Evolutionary conservation across 2,113 vertebrate species (phyloP).

Genomic region (Gorsachius goisagi): DNA sequence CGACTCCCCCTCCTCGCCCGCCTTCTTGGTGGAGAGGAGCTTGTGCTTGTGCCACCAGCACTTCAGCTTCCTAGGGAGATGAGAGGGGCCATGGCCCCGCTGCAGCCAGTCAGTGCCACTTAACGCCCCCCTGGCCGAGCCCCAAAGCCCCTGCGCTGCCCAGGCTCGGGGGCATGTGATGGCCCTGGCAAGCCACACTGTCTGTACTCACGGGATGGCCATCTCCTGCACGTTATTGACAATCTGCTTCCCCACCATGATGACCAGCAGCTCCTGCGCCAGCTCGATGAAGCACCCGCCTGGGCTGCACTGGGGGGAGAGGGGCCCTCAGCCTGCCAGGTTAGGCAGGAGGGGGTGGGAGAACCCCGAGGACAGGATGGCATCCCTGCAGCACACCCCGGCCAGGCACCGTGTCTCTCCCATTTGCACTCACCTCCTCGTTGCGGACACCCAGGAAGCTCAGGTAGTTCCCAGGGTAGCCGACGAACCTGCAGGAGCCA

Average conservation of each 20-base stretch:
- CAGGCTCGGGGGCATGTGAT: too few relatives aligned
- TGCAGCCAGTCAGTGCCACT: fast-evolving
- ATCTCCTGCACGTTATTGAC: slow-evolving; percentile 80
- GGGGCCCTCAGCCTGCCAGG: background rate
- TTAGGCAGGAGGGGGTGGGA: fast-evolving
- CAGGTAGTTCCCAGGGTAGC: slow-evolving; percentile 44
- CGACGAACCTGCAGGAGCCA: background rate
- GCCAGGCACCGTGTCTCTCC: fast-evolving
- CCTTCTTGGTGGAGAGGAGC: background rate
- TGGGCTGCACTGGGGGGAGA: slow-evolving; percentile 61
- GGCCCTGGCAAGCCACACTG: fast-evolving
- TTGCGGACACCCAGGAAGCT: slow-evolving; percentile 46
- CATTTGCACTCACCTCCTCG: background rate
- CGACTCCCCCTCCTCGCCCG: fast-evolving
- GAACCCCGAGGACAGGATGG: fast-evolving
- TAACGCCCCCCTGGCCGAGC: fast-evolving
- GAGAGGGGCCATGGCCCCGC: fast-evolving
- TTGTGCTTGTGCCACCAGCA: slow-evolving; percentile 71
- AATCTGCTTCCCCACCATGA: slow-evolving; percentile 81
- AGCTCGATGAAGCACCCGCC: slow-evolving; percentile 75
- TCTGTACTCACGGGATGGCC: slow-evolving; percentile 64
- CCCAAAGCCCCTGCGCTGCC: fast-evolving
- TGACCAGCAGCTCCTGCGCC: slow-evolving; percentile 80
- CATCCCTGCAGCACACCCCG: background rate
- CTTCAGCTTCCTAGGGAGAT: slow-evolving; percentile 65